These are phyloP conservation scores for Apamea anceps DNA, from an alignment of 2,888 invertebrate species.

Conservation along the genomic window DNA sequence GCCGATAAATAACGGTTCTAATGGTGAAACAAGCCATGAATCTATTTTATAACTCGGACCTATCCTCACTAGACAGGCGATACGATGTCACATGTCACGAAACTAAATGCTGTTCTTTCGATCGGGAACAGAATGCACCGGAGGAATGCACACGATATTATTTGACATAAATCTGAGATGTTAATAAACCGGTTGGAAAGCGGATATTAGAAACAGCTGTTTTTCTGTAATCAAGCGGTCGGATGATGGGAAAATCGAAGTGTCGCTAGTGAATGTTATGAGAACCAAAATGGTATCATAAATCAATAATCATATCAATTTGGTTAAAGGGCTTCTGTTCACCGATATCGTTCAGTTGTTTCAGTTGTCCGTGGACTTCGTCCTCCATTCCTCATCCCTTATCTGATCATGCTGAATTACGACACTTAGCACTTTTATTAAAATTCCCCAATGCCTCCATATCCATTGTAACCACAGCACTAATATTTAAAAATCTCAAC, in stretches of 20 bases:
- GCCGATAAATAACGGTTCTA: constrained; percentile 38
- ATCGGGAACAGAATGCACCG: constrained; percentile 29
- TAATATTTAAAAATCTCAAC: background rate
- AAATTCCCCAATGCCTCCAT: background rate
- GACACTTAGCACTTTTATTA: background rate
- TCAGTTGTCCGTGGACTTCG: background rate
- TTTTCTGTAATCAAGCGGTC: constrained; percentile 18
- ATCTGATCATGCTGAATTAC: background rate
- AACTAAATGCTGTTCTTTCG: constrained; percentile 11
- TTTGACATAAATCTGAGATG: constrained; percentile 17
- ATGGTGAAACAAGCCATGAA: constrained; percentile 41
- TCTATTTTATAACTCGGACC: constrained; percentile 47
- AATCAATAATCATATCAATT: constrained; percentile 4
- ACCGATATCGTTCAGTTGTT: background rate
- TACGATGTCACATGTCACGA: constrained; percentile 6
- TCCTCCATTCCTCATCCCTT: background rate
- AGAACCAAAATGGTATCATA: constrained; percentile 6
- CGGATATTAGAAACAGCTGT: constrained; percentile 29
- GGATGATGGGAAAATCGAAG: constrained; percentile 8
- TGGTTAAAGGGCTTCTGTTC: background rate
- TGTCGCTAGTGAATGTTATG: background rate
- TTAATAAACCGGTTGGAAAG: constrained; percentile 48
- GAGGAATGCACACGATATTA: constrained; percentile 32
- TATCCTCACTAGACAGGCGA: constrained; percentile 47
- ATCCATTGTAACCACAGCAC: background rate